These are phyloP conservation scores for Cosmorhoe ocellata DNA, from an alignment of 2,888 invertebrate species.

Conservation along the genomic window DNA sequence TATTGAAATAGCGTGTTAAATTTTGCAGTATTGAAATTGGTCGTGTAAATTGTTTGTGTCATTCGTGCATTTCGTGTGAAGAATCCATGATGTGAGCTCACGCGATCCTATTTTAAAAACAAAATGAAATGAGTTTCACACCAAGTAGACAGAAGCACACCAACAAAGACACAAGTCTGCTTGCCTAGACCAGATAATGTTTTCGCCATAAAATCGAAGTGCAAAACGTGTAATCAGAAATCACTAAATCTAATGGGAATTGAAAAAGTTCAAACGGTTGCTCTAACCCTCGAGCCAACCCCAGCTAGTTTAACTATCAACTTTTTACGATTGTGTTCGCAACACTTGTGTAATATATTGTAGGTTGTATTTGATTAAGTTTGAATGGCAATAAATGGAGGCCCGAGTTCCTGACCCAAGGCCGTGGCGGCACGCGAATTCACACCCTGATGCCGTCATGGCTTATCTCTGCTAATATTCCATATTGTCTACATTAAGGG, in stretches of 20 bases:
- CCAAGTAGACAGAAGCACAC: slow-evolving; percentile 3
- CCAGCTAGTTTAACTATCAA: too few relatives aligned
- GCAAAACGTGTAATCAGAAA: too few relatives aligned
- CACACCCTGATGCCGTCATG: slow-evolving; percentile 45
- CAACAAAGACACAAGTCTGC: too few relatives aligned
- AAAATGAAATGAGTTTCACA: slow-evolving; percentile 42
- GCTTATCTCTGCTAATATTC: slow-evolving; percentile 62
- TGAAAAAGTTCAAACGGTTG: slow-evolving; percentile 9
- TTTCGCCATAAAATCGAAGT: too few relatives aligned
- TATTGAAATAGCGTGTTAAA: slow-evolving; percentile 22
- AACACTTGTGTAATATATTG: slow-evolving; percentile 49
- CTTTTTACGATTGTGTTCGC: slow-evolving; percentile 42
- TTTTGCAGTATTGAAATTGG: slow-evolving; percentile 27
- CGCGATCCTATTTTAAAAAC: slow-evolving; percentile 56
- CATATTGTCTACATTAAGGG: slow-evolving; percentile 12
- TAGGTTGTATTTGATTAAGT: slow-evolving; percentile 65
- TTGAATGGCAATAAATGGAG: slow-evolving; percentile 65
- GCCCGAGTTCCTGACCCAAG: slow-evolving; percentile 50
- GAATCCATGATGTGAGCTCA: slow-evolving; percentile 51
- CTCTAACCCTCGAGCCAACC: not conserved
- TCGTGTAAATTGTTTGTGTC: slow-evolving; percentile 44
- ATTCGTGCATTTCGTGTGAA: slow-evolving; percentile 60
- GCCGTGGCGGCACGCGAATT: slow-evolving; percentile 62
- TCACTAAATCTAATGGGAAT: not conserved
- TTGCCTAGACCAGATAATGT: too few relatives aligned